Base-by-base conservation (phyloP, 2,113 vertebrate species). In the Otocyon megalotis region DNA sequence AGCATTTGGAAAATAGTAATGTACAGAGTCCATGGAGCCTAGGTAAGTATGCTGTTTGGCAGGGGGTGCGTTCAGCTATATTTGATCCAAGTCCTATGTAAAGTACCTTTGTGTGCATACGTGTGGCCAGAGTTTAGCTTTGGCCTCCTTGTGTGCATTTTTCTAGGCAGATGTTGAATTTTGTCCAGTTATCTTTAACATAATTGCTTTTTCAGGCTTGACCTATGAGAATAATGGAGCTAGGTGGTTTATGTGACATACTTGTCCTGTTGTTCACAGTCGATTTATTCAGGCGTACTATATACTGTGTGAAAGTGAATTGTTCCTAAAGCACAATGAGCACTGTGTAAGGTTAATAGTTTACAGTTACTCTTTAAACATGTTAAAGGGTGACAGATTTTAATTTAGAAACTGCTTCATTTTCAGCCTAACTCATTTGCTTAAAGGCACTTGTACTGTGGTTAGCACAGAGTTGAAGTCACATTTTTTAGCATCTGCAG, bases 71-170 rank as follows among this genome's bases (percentile, higher is more conserved):
- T 90, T 88, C 43, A 76, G 35, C 84, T 35, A 9, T 28, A 5
- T 58, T 81, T 93, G 83, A 71, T 84, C 5, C n/a, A 94, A 65
- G 60, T 0, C 8, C 48, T 65, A 5, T 69, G 82, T 54, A 90
- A 65, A 81, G 62, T 28, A 26, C 10, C 32, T 63, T 91, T 90
- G 76, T 54, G 43, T 43, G 7, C 43, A 7, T 43, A 7, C 43
- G 43, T 56, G 50, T 89, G 65, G 28, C 43, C 69, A 84, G 13
- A 83, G 24, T 98, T 95, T 88, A 82, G 32, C 92, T 96, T 97
- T 82, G 96, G 24, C 30, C 9, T 4, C 58, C 48, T 58, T 87
- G 20, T 83, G 94, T 97, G 79, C 63, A 79, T 93, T 94, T 97
- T 96, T 93, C 22, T 94, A 92, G 56, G 50, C n/a, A 90, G 80